Base-by-base conservation (phyloP, 2,888 invertebrate species). In the Coelopa pilipes region DNA sequence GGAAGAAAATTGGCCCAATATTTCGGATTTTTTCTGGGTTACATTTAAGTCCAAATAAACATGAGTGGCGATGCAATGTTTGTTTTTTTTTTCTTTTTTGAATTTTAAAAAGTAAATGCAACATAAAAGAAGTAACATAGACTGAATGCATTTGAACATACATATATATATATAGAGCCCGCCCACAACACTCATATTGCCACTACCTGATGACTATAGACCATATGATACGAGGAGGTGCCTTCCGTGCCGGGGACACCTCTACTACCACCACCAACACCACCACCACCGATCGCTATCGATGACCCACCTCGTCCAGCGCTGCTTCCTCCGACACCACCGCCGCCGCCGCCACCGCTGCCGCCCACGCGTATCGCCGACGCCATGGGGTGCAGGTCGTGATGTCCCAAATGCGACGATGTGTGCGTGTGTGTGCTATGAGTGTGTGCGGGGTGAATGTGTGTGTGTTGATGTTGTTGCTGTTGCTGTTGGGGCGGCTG, bases 121-220 rank as follows among this genome's bases (percentile, higher is more conserved):
- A 71, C 63, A 71, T 17, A 34, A 53, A 70, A 34, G 17, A 53
- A 11, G 55, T 59, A 60, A 60, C 46, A 59, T 34, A 70, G 49
- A 70, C 24, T 70, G 70, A 70, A 69, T 69, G 57, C 17, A 69
- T 45, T 66, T 69, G 69, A 70, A 70, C 70, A 60, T 15, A 70
- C 47, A 59, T 24, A 62, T 62, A 10, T 24, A 12, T 65, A 49
- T 49, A 19, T 21, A 34, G 34, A 34, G 15, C 69, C 73, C 68
- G 55, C 69, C 73, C 73, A 62, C 73, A 69, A 73, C 68, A 73
- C 62, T 47, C 46, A 55, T 65, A 59, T 74, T 71, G 73, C 76
- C 70, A 83, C 83, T 86, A 86, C 86, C 86, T 86, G 86, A 82
- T 86, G 86, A 82, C 83, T 84, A 84, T 82, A 85, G 76, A 80